phyloP scores from a whole-genome alignment of 2,113 vertebrate species.

The Pollimyrus isidori region DNA sequence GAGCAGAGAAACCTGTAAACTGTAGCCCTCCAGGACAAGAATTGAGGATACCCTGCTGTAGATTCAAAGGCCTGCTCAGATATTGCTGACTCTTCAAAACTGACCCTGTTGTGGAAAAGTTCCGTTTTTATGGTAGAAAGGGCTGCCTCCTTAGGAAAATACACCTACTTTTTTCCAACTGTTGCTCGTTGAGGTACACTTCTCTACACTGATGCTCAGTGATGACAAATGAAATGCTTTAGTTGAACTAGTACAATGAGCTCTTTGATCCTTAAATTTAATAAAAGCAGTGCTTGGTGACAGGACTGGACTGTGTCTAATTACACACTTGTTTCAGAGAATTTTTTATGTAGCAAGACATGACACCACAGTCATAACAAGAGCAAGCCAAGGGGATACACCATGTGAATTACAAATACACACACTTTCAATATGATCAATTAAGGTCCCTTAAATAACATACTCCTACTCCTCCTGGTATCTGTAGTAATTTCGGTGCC shows the following conservation, averaged over 20 bases:
- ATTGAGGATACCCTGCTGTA: background rate
- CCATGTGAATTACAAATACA: background rate
- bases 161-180: background rate
- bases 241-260: no score
- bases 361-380: background rate
- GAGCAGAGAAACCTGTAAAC: background rate
- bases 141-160: background rate
- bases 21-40: background rate
- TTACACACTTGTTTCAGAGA: background rate
- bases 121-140: background rate
- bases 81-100: background rate
- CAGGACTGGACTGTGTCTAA: background rate
- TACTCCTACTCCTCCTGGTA: no score
- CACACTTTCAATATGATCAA: background rate
- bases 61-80: background rate
- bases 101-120: background rate
- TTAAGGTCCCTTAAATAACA: background rate
- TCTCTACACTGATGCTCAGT: background rate
- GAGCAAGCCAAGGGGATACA: background rate
- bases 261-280: background rate
- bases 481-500: background rate
- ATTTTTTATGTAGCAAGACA: background rate
- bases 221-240: background rate
- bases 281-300: background rate
- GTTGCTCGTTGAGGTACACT: background rate